Conservation (phyloP, 2,888 invertebrate genomes). For the Gymnocheta viridis region DNA sequence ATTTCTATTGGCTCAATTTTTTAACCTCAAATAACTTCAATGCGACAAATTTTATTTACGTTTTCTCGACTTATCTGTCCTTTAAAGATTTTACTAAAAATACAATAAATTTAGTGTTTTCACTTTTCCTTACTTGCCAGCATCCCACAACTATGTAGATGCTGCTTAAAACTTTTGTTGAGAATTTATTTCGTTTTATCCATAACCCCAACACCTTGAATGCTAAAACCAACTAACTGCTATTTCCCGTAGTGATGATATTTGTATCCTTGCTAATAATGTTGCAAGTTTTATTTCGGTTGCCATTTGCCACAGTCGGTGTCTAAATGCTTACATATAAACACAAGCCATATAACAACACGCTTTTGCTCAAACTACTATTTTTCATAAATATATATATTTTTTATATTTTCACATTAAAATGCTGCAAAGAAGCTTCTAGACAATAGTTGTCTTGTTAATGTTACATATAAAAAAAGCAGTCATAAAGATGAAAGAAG, state of each 20-base stretch:
- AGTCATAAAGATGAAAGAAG: constrained; percentile 27
- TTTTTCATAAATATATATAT: background rate
- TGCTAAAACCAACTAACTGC: background rate
- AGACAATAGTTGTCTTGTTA: constrained; percentile 59
- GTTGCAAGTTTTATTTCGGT: constrained; percentile 36
- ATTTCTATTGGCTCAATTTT: background rate
- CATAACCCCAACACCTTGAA: constrained; percentile 46
- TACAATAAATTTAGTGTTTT: background rate
- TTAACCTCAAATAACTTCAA: background rate
- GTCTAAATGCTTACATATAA: background rate
- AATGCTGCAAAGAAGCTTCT: background rate
- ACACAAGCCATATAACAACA: background rate
- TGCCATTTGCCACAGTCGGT: constrained; percentile 20
- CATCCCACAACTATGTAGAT: constrained; percentile 58
- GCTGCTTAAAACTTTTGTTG: constrained; percentile 19
- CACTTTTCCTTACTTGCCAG: background rate
- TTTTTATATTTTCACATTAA: background rate
- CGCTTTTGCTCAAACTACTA: constrained; percentile 6
- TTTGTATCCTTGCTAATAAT: constrained; percentile 45
- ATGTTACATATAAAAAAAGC: constrained; percentile 13
- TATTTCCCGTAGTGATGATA: constrained; percentile 31
- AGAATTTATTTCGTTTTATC: constrained; percentile 13
- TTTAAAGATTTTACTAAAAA: constrained; percentile 25
- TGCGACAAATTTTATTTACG: background rate
- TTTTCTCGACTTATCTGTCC: background rate